A percentile compares a stretch with the other conserved stretches of the same genome.
These are phyloP conservation scores for Gymnobelideus leadbeateri DNA, from an alignment of 2,113 vertebrate genomes.

Conservation along the genomic window DNA sequence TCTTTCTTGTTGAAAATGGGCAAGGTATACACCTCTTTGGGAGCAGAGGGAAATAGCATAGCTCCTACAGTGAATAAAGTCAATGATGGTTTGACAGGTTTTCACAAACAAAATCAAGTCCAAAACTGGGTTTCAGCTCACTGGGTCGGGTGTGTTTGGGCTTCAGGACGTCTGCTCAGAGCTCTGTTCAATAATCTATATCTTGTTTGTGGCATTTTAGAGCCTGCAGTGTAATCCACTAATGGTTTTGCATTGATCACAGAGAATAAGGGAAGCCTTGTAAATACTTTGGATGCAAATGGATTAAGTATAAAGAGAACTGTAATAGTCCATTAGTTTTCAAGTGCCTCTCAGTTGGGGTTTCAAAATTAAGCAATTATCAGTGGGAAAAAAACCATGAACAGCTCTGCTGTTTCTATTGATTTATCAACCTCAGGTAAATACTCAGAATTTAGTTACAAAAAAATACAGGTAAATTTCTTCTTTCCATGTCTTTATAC, in stretches of 20 bases:
- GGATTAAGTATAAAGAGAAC: slow-evolving; percentile 7
- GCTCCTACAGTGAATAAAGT: not conserved
- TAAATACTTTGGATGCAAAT: slow-evolving; percentile 53
- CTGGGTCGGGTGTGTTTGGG: not conserved
- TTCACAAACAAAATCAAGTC: not conserved
- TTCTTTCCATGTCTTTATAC: slow-evolving; percentile 49
- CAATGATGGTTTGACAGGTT: not conserved
- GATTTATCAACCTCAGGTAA: slow-evolving; percentile 28
- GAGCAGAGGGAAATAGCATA: not conserved
- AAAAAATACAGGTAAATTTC: slow-evolving; percentile 53
- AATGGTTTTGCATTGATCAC: slow-evolving; percentile 10
- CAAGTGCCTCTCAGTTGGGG: not conserved
- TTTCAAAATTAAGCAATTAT: slow-evolving; percentile 52
- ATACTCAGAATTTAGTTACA: not conserved
- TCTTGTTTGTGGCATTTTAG: not conserved
- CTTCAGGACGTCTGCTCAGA: slow-evolving; percentile 4
- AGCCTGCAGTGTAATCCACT: not conserved
- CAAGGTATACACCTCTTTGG: not conserved
- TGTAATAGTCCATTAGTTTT: slow-evolving; percentile 21
- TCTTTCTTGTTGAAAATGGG: not conserved
- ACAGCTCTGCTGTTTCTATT: not conserved
- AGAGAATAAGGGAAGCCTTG: slow-evolving; percentile 14
- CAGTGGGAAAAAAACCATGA: slow-evolving; percentile 43
- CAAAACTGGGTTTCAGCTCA: slow-evolving; percentile 5
- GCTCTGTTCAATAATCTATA: not conserved